Evolutionary conservation across 2,113 vertebrate genomes (phyloP).

Genomic region (Atlantisia rogersi): DNA sequence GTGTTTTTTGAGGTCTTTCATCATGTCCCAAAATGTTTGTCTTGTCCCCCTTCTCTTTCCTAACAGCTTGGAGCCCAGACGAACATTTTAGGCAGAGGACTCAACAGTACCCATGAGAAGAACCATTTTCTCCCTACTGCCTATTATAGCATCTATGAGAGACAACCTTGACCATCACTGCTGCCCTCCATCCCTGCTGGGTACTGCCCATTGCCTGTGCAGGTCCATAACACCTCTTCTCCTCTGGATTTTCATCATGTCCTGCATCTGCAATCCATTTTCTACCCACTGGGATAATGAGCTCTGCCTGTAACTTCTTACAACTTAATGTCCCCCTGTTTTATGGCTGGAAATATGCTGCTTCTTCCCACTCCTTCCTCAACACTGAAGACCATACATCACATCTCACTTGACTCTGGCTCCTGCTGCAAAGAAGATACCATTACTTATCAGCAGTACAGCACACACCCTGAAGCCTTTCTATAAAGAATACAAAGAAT

Average conservation of each 20-base stretch:
- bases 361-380: neutral
- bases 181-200: neutral
- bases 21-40: neutral
- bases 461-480: neutral
- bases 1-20: neutral
- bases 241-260: neutral
- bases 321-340: neutral
- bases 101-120: neutral
- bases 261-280: neutral
- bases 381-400: neutral
- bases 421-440: neutral
- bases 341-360: neutral
- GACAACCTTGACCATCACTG: rapidly evolving
- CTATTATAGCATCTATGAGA: neutral
- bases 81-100: neutral
- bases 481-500: neutral
- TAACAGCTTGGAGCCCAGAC: neutral
- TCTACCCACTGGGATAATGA: neutral
- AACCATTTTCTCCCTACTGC: neutral
- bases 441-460: neutral
- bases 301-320: neutral
- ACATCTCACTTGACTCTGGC: neutral
- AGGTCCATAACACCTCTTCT: neutral
- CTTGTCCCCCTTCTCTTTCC: rapidly evolving
- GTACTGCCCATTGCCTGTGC: neutral